Base-by-base conservation (phyloP, 2,113 vertebrate species). In the Protomyctophum bolini region DNA sequence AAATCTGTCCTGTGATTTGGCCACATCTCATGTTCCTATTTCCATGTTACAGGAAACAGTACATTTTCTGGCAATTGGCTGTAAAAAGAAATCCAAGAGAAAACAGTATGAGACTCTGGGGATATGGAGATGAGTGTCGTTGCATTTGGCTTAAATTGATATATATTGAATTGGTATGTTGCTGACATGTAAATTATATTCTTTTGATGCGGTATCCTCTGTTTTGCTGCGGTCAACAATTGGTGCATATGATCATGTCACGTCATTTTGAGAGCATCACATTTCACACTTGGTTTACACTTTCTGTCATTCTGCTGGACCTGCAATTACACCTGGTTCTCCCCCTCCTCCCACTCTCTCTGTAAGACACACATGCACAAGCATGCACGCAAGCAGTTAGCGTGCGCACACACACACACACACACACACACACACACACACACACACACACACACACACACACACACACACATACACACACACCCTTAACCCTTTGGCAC, bases 201-300 rank as follows among this genome's bases (percentile, higher is more conserved):
- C 10, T 57, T n/a, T 51, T 14, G 4, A 48, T 51, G 54, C 54
- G 14, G 10, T 15, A 10, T 65, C 60, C 48, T 71, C 50, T 58
- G 28, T 47, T 78, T 8, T 63, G 15, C 57, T 76, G 70, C 62
- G 52, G 63, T 71, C 21, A 58, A 73, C 76, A 48, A 75, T 75
- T 11, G 9, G 45, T 57, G 8, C 14, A 52, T 67, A 73, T 67
- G 47, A 55, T 47, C 71, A 58, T 78, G 58, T 74, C 45, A 55
- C 64, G 60, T 75, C 65, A 74, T 70, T 64, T 67, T 48, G 51
- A 76, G 12, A 58, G 60, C 63, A 67, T 77, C 68, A 15, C 58
- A 77, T 83, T 77, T 85, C 66, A 82, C 79, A 73, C 49, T 63
- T 76, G 72, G 77, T 84, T 86, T 80, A 57, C 81, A 72, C 67